These are phyloP conservation scores for Drosophila rufa DNA, from an alignment of 1,140 invertebrate genomes.

Conservation along the genomic window DNA sequence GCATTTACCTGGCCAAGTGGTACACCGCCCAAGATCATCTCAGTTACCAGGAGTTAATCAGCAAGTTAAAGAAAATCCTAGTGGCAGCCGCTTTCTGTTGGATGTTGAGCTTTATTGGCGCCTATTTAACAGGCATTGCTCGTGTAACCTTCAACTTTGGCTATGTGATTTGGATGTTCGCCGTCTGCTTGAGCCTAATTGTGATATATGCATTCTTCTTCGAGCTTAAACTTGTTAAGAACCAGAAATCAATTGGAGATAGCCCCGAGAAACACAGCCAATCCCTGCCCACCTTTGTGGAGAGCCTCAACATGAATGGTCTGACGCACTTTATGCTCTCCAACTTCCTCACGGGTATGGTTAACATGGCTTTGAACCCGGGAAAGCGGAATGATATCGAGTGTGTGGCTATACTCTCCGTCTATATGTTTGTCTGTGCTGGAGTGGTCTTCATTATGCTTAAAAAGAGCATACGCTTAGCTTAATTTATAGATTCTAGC, in stretches of 20 bases:
- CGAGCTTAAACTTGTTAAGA: slow-evolving; percentile 36
- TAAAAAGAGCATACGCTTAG: slow-evolving; percentile 58
- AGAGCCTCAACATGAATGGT: slow-evolving; percentile 67
- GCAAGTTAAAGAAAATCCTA: slow-evolving; percentile 43
- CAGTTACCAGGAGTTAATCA: slow-evolving; percentile 13
- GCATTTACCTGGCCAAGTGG: slow-evolving; percentile 87
- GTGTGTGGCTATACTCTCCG: slow-evolving; percentile 47
- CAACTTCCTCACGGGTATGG: slow-evolving; percentile 67
- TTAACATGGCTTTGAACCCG: slow-evolving; percentile 63
- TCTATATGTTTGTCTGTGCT: slow-evolving; percentile 54
- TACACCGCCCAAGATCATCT: slow-evolving; percentile 41
- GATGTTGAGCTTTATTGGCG: slow-evolving; percentile 25
- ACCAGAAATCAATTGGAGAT: slow-evolving; percentile 1
- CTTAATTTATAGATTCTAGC: slow-evolving; percentile 25
- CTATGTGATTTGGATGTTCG: slow-evolving; percentile 51
- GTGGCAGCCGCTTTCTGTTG: slow-evolving; percentile 11
- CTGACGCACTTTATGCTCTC: slow-evolving; percentile 62
- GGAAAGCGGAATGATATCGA: slow-evolving; percentile 19
- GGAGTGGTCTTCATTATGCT: slow-evolving; percentile 52
- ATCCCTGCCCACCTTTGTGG: slow-evolving; percentile 42
- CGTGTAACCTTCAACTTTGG: slow-evolving; percentile 66
- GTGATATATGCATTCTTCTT: slow-evolving; percentile 54
- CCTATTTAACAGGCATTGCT: slow-evolving; percentile 43
- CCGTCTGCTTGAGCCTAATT: slow-evolving; percentile 24
- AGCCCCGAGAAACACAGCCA: background rate